These are phyloP conservation scores for Passerculus sandwichensis DNA, from an alignment of 2,797 vertebrate species.

Conservation along the genomic window DNA sequence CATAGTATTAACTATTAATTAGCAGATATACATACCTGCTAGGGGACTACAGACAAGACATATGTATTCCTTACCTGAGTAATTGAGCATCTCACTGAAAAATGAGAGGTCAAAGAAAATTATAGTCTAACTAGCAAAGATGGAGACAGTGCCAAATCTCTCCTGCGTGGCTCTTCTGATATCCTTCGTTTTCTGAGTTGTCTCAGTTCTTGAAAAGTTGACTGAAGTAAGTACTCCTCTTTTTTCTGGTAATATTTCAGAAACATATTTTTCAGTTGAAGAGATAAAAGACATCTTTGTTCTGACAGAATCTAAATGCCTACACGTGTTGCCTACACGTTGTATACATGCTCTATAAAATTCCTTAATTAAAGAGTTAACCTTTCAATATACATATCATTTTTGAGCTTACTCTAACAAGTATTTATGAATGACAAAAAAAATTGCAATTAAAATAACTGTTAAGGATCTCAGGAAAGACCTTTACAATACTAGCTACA, in stretches of 20 bases:
- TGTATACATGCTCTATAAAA: neutral
- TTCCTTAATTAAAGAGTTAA: neutral
- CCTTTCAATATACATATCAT: neutral
- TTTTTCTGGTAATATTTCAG: neutral
- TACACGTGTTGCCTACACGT: neutral
- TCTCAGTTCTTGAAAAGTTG: neutral
- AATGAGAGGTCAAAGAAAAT: neutral
- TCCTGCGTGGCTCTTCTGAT: neutral
- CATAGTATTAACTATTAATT: neutral
- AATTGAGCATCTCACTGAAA: neutral
- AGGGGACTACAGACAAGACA: neutral
- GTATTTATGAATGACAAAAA: neutral
- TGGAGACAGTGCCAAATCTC: neutral
- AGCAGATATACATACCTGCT: neutral
- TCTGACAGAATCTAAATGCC: neutral
- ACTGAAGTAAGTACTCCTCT: neutral
- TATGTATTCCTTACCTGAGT: neutral
- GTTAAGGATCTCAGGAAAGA: neutral
- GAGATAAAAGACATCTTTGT: neutral
- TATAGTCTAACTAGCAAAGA: neutral
- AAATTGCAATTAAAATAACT: neutral
- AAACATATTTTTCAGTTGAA: neutral
- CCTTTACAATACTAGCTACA: neutral
- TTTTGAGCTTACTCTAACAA: neutral
- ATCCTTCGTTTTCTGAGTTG: neutral